A percentile compares a stretch with the other conserved stretches of the same genome.
phyloP scores from a whole-genome alignment of 2,888 invertebrate species.

The Harpalus rubripes region DNA sequence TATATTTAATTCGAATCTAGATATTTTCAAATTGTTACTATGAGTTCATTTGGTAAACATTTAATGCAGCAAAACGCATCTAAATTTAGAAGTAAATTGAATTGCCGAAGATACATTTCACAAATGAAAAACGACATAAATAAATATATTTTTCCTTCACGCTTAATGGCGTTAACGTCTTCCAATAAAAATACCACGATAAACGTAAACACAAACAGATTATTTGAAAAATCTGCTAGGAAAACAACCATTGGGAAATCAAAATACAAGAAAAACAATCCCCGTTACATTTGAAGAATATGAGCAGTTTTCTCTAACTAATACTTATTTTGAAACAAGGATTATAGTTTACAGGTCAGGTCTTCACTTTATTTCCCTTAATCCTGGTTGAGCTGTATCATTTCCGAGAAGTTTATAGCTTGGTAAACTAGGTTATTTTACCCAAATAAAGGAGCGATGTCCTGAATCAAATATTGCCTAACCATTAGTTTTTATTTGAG shows the following conservation, averaged over 20 bases:
- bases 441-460: conserved; percentile 38
- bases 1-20: too few relatives aligned
- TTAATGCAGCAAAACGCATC: neutral
- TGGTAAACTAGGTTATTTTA: conserved; percentile 36
- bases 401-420: conserved; percentile 44
- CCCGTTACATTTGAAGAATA: conserved; percentile 7
- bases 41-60: neutral
- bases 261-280: neutral
- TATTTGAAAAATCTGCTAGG: neutral
- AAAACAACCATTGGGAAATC: neutral
- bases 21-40: neutral
- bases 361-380: conserved; percentile 43
- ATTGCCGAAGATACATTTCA: neutral
- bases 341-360: conserved; percentile 43
- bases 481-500: neutral
- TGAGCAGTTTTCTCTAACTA: conserved; percentile 22
- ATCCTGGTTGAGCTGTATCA: conserved; percentile 40
- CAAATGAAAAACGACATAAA: neutral
- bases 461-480: conserved; percentile 1
- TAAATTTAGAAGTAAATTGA: neutral
- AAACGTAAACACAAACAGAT: conserved; percentile 7
- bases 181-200: neutral
- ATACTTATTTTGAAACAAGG: conserved; percentile 40
- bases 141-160: neutral
- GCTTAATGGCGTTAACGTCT: neutral